Conservation (phyloP, 2,797 vertebrate species). For the Danio aesculapii region DNA sequence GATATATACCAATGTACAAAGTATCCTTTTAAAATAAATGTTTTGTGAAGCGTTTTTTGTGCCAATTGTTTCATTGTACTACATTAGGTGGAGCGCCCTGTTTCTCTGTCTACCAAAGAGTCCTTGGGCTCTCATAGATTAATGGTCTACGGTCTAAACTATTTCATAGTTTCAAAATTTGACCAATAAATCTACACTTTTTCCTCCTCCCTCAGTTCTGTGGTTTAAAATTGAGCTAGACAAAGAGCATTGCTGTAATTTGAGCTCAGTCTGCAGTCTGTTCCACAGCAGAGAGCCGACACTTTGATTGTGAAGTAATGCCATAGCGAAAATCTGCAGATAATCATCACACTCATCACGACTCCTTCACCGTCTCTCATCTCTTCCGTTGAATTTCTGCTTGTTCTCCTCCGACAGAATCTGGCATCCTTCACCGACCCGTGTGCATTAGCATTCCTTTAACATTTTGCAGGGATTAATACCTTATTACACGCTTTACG, state of each 20-base stretch:
- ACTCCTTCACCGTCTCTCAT: background rate
- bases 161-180: background rate
- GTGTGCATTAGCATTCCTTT: background rate
- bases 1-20: too few relatives aligned
- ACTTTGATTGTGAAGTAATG: slow-evolving; percentile 23
- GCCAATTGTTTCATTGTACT: background rate
- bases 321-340: slow-evolving; percentile 10
- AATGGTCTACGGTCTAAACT: background rate
- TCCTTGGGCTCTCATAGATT: background rate
- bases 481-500: slow-evolving; percentile 59
- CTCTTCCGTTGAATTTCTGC: slow-evolving; percentile 2
- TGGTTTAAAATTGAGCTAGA: background rate
- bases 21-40: background rate
- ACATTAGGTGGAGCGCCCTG: background rate
- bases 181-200: background rate
- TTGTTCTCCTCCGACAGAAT: slow-evolving; percentile 19
- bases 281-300: slow-evolving; percentile 3
- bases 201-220: background rate
- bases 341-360: background rate
- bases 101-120: background rate
- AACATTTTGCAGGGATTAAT: slow-evolving; percentile 45
- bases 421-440: background rate
- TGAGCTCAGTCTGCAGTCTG: background rate
- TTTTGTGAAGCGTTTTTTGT: background rate
- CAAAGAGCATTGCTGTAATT: background rate